Evolutionary conservation across 2,797 vertebrate species (phyloP).

Genomic region (Phylloscopus collybita): DNA sequence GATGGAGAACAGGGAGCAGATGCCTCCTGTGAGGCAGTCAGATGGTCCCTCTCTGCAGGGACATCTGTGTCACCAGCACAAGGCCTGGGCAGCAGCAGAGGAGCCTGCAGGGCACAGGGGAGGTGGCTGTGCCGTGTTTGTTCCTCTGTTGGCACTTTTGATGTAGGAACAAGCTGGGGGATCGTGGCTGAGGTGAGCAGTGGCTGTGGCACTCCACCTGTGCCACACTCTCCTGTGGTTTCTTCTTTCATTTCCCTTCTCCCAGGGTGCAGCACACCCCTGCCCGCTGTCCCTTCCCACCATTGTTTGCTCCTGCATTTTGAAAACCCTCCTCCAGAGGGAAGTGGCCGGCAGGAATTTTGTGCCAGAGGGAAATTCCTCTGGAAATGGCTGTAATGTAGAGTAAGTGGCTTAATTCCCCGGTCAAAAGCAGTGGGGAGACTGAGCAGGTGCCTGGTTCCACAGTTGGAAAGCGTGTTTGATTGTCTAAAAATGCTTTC

Average conservation of each 20-base stretch:
- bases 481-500: not conserved
- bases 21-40: not conserved
- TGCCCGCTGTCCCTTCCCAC: not conserved
- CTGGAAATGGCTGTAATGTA: not conserved
- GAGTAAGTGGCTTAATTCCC: not conserved
- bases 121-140: not conserved
- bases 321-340: not conserved
- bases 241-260: not conserved
- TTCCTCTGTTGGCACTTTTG: not conserved
- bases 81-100: not conserved
- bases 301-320: not conserved
- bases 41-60: not conserved
- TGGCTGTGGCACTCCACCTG: not conserved
- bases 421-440: not conserved
- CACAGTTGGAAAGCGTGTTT: fast-evolving
- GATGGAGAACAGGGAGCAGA: not conserved
- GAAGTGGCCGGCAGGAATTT: not conserved
- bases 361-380: not conserved
- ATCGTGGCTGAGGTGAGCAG: not conserved
- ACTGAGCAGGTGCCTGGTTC: not conserved
- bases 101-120: not conserved
- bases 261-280: not conserved
- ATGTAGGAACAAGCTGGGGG: not conserved
- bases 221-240: not conserved
- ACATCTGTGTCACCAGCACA: not conserved